Evolutionary conservation across 92 coral and sea anemone genomes (phyloP).

Genomic region (Parazoanthus atlanticus): DNA sequence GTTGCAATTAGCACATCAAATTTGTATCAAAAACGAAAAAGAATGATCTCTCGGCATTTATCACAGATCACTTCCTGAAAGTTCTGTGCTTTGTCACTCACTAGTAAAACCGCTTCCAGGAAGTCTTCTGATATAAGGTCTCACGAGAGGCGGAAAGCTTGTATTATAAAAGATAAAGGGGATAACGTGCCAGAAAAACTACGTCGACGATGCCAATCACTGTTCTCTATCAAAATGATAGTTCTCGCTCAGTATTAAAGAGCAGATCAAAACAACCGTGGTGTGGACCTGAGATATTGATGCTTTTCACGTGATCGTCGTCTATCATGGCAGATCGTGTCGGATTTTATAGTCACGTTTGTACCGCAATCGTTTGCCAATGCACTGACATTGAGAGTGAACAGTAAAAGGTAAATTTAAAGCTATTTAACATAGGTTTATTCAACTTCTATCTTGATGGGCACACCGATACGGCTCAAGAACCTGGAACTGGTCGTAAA

Average conservation of each 20-base stretch:
- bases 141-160: background rate
- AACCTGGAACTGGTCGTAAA: background rate
- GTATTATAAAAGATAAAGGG: background rate
- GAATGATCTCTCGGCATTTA: background rate
- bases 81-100: background rate
- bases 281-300: background rate
- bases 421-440: background rate
- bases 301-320: conserved; percentile 7
- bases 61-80: too few species aligned
- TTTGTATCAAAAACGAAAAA: too few species aligned
- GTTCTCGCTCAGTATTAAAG: background rate
- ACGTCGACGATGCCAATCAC: background rate
- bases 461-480: background rate
- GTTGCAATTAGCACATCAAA: too few species aligned
- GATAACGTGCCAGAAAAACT: background rate
- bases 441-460: background rate
- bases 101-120: background rate
- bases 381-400: background rate
- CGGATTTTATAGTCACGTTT: background rate
- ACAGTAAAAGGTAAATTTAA: background rate
- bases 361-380: too few species aligned
- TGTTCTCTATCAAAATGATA: background rate
- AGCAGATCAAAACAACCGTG: background rate
- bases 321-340: background rate
- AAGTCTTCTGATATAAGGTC: background rate